A percentile compares a stretch with the other conserved stretches of the same genome.
Evolutionary conservation across 2,888 invertebrate species (phyloP).

Genomic region (Leptinotarsa juncta): DNA sequence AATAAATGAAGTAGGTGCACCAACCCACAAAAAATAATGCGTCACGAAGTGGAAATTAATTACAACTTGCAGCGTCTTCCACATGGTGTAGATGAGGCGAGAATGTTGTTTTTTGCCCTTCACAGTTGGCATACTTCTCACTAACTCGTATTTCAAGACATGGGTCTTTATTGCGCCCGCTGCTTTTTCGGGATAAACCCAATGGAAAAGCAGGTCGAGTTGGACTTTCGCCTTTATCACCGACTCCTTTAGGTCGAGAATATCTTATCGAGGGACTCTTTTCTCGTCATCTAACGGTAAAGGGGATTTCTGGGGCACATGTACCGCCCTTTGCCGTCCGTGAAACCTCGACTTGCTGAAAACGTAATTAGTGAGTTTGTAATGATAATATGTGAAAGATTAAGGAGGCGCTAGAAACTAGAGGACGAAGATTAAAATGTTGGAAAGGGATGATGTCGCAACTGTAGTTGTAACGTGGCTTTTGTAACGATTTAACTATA

Average conservation of each 20-base stretch:
- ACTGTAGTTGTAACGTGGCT: conserved; percentile 15
- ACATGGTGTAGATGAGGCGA: conserved; percentile 51
- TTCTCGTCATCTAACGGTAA: conserved; percentile 19
- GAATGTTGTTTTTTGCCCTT: conserved; percentile 49
- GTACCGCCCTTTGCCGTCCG: conserved; percentile 43
- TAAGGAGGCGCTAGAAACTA: conserved; percentile 33
- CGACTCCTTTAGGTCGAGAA: background rate
- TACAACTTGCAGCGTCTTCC: conserved; percentile 52
- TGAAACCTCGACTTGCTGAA: conserved; percentile 43
- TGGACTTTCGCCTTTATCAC: conserved; percentile 20
- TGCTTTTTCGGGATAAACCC: conserved; percentile 22
- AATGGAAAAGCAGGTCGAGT: background rate
- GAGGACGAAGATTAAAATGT: conserved; percentile 34
- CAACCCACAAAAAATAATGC: conserved; percentile 20
- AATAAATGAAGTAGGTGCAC: background rate
- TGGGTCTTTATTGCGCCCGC: conserved; percentile 54
- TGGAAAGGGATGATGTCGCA: conserved; percentile 9
- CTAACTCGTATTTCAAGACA: conserved; percentile 59
- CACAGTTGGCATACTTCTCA: conserved; percentile 59
- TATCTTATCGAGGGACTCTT: background rate
- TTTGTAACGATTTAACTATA: conserved; percentile 1
- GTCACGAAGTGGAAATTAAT: conserved; percentile 51
- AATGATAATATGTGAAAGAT: conserved; percentile 44
- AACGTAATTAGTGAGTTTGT: conserved; percentile 49
- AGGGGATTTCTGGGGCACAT: conserved; percentile 34